Percentiles rank a stretch among this genome's conserved stretches.
phyloP scores from a whole-genome alignment of 2,797 vertebrate genomes.

The Sebastes diaconus region DNA sequence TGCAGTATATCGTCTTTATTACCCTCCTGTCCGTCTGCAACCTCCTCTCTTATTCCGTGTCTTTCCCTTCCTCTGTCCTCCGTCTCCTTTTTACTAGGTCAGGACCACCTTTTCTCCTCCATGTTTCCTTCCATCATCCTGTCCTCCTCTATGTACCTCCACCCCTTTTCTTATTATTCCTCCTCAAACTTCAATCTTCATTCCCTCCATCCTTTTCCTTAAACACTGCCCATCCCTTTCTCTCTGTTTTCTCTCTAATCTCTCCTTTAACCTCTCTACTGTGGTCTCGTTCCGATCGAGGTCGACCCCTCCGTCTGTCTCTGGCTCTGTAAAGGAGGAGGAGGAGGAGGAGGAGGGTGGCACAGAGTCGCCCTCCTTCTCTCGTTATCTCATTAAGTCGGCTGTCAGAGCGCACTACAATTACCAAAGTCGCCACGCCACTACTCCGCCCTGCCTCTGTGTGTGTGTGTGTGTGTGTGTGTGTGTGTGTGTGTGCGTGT shows the following conservation, averaged over 20 bases:
- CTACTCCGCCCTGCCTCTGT: neutral
- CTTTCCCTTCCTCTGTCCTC: neutral
- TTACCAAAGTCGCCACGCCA: slow-evolving; percentile 51
- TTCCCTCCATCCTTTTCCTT: neutral
- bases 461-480: neutral
- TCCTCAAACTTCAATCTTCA: neutral
- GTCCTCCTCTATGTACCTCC: neutral
- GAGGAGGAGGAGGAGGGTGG: slow-evolving; percentile 10
- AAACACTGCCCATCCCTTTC: neutral
- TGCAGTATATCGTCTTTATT: slow-evolving; percentile 26
- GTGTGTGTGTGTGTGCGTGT: too few relatives aligned
- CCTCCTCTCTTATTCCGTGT: neutral
- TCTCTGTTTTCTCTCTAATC: neutral
- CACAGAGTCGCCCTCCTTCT: slow-evolving; percentile 38
- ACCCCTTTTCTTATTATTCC: neutral
- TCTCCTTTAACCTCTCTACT: slow-evolving; percentile 30
- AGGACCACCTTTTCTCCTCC: neutral
- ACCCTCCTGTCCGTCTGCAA: neutral
- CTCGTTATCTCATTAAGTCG: slow-evolving; percentile 73
- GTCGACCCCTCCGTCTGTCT: slow-evolving; percentile 42
- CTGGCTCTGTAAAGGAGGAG: slow-evolving; percentile 1
- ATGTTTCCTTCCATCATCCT: neutral
- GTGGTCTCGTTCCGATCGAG: slow-evolving; percentile 10
- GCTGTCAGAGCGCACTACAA: slow-evolving; percentile 59
- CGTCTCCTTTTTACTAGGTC: neutral